Evolutionary conservation across 2,797 vertebrate species (phyloP), one percentile per base, ranked within the genome.

Genomic region (Limnodromus scolopaceus): DNA sequence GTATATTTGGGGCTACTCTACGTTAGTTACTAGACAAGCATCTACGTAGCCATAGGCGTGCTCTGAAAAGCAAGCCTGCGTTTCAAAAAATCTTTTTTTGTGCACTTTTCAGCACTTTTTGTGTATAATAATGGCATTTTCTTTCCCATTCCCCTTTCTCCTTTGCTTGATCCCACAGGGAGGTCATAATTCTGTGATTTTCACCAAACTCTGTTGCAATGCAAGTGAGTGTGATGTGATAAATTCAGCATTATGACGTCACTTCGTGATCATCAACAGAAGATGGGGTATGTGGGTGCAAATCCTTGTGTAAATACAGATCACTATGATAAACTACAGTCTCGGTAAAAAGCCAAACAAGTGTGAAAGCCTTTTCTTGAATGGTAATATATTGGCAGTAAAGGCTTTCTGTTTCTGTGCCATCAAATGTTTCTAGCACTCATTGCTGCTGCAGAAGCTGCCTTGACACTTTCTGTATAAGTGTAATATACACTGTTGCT

Each of bases 141-240:
- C 96, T 95, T 96, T 96, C 92, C 95, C 88, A 71, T 95, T 85
- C 93, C 96, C 92, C 93, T 96, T 86, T 97, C 96, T 97, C 96
- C 91, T 97, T 95, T 96, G 96, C 96, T 96, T 96, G 96, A 96
- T 96, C 96, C 94, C 94, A 95, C 96, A 97, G 94, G 94, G 96
- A 96, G 94, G 96, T 96, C 96, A 94, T 97, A 95, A 96, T 96
- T 97, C 97, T 96, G 96, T 95, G 97, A 96, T 97, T 97, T 83
- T 96, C 97, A 96, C 96, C 95, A 95, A 96, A 94, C 97, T 97
- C 96, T 96, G 96, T 96, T 96, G 96, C 97, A 97, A 87, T 97
- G 95, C 96, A 97, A 96, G 95, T 94, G 96, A 97, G 96, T 92
- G 96, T 97, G 96, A 96, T 96, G 96, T 95, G 96, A 97, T 97